Evolutionary conservation across 2,113 vertebrate genomes (phyloP), one percentile per base, ranked within the genome.

Genomic region (Peromyscus californicus): DNA sequence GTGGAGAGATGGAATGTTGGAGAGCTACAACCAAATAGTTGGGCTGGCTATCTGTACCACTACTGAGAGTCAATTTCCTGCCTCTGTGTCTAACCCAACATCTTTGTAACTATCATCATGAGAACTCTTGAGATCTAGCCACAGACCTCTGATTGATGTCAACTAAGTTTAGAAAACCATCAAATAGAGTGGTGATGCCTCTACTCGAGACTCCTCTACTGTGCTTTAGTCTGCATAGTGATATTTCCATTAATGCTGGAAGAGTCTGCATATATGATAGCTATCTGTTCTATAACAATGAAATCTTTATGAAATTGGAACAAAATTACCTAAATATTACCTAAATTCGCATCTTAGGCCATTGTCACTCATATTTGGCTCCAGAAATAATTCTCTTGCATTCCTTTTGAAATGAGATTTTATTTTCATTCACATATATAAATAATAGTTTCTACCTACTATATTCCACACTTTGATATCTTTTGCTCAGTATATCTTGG

Each of bases 361-460:
- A 45, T 21, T 45, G 16, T 65, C 42, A 22, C 7, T 45, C 16
- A 65, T 84, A 17, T 67, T 12, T 6, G 9, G 29, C 22, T 84
- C 15, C 26, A 67, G 9, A 45, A 67, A 45, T 16, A 48, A 67
- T 42, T 45, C 16, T 42, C 15, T 65, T 45, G 8, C 45, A 31
- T 65, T 42, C 6, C 12, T 22, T 67, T 48, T 5, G 16, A 65
- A 31, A 7, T 85, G 61, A 65, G 39, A 67, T 12, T 16, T 45
- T 2, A 10, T 21, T 67, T 67, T 65, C 61, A 31, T 45, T 45
- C 4, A 70, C 69, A 85, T 11, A 9, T 89, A 31, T 86, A 80
- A 92, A 90, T 33, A 11, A 75, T 92, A 87, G 36, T 24, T 63
- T 90, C 95, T 96, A 6, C 36, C 16, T 5, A 69, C 33, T 90